Conservation (phyloP, 2,888 invertebrate species). For the Scaptomyza polygonia region DNA sequence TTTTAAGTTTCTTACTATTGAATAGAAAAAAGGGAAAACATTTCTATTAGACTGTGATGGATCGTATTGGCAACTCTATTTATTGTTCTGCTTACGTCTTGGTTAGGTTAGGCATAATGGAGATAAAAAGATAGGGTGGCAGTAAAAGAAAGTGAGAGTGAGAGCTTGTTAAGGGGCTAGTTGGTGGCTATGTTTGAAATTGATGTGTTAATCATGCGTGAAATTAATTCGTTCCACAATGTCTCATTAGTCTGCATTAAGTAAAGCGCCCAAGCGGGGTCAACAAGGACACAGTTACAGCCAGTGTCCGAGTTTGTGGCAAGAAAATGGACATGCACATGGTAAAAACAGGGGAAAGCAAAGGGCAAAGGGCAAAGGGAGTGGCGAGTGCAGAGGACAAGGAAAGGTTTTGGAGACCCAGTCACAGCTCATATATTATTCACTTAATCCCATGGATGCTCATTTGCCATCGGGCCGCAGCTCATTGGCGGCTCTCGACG, state of each 20-base stretch:
- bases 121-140: no score
- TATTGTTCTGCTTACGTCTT: no score
- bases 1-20: background rate
- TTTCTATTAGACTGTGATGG: constrained; percentile 7
- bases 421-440: constrained; percentile 76
- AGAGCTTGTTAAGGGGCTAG: background rate
- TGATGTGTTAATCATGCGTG: constrained; percentile 82
- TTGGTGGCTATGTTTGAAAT: constrained; percentile 47
- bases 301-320: constrained; percentile 15
- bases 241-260: constrained; percentile 82
- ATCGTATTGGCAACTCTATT: constrained; percentile 12
- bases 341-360: background rate
- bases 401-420: constrained; percentile 3
- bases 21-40: background rate
- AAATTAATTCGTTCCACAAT: constrained; percentile 81
- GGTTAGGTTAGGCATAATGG: no score
- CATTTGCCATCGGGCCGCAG: constrained; percentile 58
- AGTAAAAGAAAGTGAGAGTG: background rate
- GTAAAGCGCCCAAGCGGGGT: no score
- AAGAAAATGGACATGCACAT: constrained; percentile 20
- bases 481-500: constrained; percentile 68
- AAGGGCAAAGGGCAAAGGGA: no score
- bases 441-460: constrained; percentile 73
- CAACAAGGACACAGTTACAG: constrained; percentile 41
- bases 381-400: background rate